Evolutionary conservation across 2,888 invertebrate species (phyloP).

Genomic region (Tolmerus cingulatus): DNA sequence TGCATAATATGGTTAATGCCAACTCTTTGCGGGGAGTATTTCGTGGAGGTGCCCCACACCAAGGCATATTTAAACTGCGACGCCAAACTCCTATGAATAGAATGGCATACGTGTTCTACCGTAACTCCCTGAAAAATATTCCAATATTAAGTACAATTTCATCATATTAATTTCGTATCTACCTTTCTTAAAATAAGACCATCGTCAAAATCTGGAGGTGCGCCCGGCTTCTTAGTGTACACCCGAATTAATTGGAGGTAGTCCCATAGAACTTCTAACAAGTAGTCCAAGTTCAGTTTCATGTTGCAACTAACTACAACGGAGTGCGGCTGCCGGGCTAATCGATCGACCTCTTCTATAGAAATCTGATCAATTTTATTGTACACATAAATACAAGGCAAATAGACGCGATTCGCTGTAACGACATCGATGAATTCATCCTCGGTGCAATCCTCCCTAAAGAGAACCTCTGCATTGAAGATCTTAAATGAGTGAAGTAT

Average conservation of each 20-base stretch:
- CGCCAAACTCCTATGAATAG: slow-evolving; percentile 93
- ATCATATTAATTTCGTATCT: not conserved
- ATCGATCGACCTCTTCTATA: slow-evolving; percentile 95
- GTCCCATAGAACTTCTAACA: slow-evolving; percentile 93
- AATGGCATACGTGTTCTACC: slow-evolving; percentile 97
- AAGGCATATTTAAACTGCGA: slow-evolving; percentile 94
- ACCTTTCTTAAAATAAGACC: slow-evolving; percentile 89
- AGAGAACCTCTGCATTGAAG: slow-evolving; percentile 93
- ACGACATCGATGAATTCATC: slow-evolving; percentile 99
- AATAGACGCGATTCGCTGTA: slow-evolving; percentile 91
- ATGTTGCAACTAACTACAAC: slow-evolving; percentile 99
- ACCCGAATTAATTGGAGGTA: slow-evolving; percentile 91
- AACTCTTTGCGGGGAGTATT: slow-evolving; percentile 98
- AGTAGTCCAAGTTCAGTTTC: slow-evolving; percentile 95
- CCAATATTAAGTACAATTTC: not conserved
- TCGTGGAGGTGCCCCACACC: slow-evolving; percentile 98
- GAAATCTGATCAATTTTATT: slow-evolving; percentile 99
- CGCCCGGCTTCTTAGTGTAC: slow-evolving; percentile 98
- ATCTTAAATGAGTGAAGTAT: slow-evolving; percentile 99
- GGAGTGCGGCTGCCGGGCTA: slow-evolving; percentile 86
- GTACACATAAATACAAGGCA: slow-evolving; percentile 98
- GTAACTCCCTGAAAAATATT: slow-evolving; percentile 74
- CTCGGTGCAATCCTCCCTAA: slow-evolving; percentile 93
- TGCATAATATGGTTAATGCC: slow-evolving; percentile 89
- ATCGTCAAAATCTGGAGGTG: slow-evolving; percentile 94